Conservation (phyloP, 2,797 vertebrate genomes). For the Sebastes hubbsi region DNA sequence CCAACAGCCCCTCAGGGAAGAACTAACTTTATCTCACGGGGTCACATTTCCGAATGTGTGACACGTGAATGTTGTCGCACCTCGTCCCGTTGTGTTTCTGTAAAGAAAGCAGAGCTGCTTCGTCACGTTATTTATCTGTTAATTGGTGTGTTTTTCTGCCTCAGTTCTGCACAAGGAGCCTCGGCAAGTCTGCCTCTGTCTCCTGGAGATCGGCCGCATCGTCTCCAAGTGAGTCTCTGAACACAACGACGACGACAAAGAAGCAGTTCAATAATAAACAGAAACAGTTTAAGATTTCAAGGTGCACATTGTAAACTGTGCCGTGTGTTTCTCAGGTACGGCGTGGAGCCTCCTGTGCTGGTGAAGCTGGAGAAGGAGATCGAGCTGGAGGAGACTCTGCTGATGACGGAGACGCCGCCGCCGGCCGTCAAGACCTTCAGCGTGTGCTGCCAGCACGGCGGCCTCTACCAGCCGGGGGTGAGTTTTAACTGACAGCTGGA, state of each 20-base stretch:
- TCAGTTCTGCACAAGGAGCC: slow-evolving; percentile 97
- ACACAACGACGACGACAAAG: fast-evolving
- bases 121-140: neutral
- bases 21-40: neutral
- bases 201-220: slow-evolving; percentile 95
- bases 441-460: slow-evolving; percentile 91
- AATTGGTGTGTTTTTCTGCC: neutral
- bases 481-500: slow-evolving; percentile 54
- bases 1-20: neutral
- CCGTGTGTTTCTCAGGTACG: slow-evolving; percentile 82
- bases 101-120: neutral
- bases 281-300: too few relatives aligned
- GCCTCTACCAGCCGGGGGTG: slow-evolving; percentile 89
- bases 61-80: neutral
- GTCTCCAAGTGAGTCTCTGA: slow-evolving; percentile 87
- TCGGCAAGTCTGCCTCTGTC: slow-evolving; percentile 96
- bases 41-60: slow-evolving; percentile 14
- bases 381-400: slow-evolving; percentile 93
- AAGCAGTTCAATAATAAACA: too few relatives aligned
- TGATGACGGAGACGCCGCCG: slow-evolving; percentile 85
- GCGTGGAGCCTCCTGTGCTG: slow-evolving; percentile 94
- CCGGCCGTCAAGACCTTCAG: slow-evolving; percentile 87
- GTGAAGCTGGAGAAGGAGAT: slow-evolving; percentile 99
- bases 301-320: neutral
- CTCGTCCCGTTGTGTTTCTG: neutral